Base-by-base conservation (phyloP, 2,113 vertebrate species). In the Mastomys coucha region DNA sequence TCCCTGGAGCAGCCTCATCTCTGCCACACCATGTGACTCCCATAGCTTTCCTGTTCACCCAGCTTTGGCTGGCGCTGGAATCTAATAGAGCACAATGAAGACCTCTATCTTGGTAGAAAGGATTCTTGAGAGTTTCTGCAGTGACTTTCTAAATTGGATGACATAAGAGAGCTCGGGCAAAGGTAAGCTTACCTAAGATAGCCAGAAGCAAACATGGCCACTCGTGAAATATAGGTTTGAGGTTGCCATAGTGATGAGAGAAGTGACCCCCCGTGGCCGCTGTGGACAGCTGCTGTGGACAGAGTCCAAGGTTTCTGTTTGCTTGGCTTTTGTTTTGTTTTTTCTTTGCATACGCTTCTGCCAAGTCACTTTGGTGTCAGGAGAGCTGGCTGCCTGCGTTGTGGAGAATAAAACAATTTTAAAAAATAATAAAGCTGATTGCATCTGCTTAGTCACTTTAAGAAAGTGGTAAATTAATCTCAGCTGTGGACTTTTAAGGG, bases 21-120 rank as follows among this genome's bases (percentile, higher is more conserved):
- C 45, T 0, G 9, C 17, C 17, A 1, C 31, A 26, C 1, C 7
- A 0, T 0, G 19, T 0, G 17, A 16, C 4, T n/a, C 56, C 56
- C 39, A 4, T 22, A 12, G 24, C 3, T 42, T 26, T 24, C 19
- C 58, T 26, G 0, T 16, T 51, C 51, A 4, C 24, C 26, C 31
- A 3, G 16, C 56, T 1, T 49, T 39, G 31, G 14, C 26, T 19
- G 2, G 26, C 39, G 0, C 63, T 56, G 31, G 31, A 42, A 14
- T 16, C 1, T 11, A 26, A 5, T 1, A 10, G 33, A 76, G 1
- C 36, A 39, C 65, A 39, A 22, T 11, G 24, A 28, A 42, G 45
- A 16, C 10, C 19, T 9, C 36, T 1, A 13, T 28, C 2, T 39
- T 65, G 19, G 13, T 24, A 1, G 19, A 65, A 53, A 51, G 51